Evolutionary conservation across 1,140 invertebrate genomes (phyloP).

Genomic region (Drosophila persimilis): DNA sequence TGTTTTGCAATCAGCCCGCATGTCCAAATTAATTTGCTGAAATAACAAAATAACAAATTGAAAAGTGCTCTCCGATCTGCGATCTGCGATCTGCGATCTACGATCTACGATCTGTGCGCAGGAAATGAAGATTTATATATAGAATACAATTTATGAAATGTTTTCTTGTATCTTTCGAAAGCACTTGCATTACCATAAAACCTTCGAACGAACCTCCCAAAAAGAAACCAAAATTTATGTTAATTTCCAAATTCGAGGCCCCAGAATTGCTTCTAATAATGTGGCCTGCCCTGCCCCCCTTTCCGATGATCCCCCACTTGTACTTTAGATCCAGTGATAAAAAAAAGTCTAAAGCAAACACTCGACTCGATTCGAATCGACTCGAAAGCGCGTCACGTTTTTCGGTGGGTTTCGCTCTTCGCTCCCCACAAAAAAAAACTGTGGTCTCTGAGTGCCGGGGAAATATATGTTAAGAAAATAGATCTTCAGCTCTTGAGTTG

Average conservation of each 20-base stretch:
- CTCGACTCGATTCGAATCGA: constrained; percentile 43
- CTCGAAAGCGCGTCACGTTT: constrained; percentile 66
- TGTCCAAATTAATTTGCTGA: constrained; percentile 77
- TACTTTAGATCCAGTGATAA: constrained; percentile 55
- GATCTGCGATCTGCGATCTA: background rate
- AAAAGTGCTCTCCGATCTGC: constrained; percentile 3
- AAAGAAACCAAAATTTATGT: constrained; percentile 22
- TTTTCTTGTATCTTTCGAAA: constrained; percentile 7
- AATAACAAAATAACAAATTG: constrained; percentile 73
- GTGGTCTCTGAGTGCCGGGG: constrained; percentile 43
- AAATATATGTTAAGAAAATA: constrained; percentile 69
- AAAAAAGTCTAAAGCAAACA: constrained; percentile 67
- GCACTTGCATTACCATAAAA: constrained; percentile 43
- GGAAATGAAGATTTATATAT: constrained; percentile 47
- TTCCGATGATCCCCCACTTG: constrained; percentile 14
- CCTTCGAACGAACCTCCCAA: background rate
- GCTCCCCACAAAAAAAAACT: constrained; percentile 25
- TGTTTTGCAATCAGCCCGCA: constrained; percentile 72
- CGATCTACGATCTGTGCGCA: constrained; percentile 13
- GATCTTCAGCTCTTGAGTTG: constrained; percentile 16
- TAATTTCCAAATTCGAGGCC: constrained; percentile 33
- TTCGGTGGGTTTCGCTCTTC: background rate
- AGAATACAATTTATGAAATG: constrained; percentile 6
- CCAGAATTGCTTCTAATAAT: constrained; percentile 55
- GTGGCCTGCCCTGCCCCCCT: constrained; percentile 17